Percentiles rank a stretch among this genome's conserved stretches.
phyloP scores from a whole-genome alignment of 2,888 invertebrate species.

The Cantharis lateralis region DNA sequence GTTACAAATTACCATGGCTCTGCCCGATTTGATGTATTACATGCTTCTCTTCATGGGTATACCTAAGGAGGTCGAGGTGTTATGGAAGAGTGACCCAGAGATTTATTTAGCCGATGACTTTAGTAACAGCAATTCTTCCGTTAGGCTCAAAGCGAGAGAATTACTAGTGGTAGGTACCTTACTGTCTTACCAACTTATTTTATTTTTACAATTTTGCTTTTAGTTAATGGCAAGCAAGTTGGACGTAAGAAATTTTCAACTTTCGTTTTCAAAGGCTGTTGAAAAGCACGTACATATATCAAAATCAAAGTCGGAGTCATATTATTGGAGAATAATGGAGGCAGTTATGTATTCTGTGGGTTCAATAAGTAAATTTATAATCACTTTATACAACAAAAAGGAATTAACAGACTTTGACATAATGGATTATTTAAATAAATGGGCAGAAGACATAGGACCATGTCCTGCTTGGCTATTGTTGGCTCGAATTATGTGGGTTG shows the following conservation, averaged over 20 bases:
- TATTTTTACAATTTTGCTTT: neutral
- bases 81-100: slow-evolving; percentile 26
- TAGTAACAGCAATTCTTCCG: slow-evolving; percentile 6
- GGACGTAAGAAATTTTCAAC: neutral
- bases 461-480: slow-evolving; percentile 19
- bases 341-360: slow-evolving; percentile 21
- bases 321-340: slow-evolving; percentile 26
- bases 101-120: slow-evolving; percentile 12
- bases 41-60: slow-evolving; percentile 32
- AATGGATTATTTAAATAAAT: slow-evolving; percentile 11
- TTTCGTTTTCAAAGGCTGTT: neutral
- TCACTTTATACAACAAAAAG: neutral
- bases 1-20: slow-evolving; percentile 15
- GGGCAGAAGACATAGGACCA: slow-evolving; percentile 18
- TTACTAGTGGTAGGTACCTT: slow-evolving; percentile 10
- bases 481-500: slow-evolving; percentile 23
- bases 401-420: slow-evolving; percentile 14
- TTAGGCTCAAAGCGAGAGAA: slow-evolving; percentile 10
- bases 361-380: slow-evolving; percentile 11
- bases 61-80: slow-evolving; percentile 23
- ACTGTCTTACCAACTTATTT: neutral
- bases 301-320: slow-evolving; percentile 16
- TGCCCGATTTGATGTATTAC: slow-evolving; percentile 31
- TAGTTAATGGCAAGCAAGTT: slow-evolving; percentile 2
- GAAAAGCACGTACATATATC: slow-evolving; percentile 7